Conservation (phyloP, 2,797 vertebrate genomes). For the Ptychadena robeensis region DNA sequence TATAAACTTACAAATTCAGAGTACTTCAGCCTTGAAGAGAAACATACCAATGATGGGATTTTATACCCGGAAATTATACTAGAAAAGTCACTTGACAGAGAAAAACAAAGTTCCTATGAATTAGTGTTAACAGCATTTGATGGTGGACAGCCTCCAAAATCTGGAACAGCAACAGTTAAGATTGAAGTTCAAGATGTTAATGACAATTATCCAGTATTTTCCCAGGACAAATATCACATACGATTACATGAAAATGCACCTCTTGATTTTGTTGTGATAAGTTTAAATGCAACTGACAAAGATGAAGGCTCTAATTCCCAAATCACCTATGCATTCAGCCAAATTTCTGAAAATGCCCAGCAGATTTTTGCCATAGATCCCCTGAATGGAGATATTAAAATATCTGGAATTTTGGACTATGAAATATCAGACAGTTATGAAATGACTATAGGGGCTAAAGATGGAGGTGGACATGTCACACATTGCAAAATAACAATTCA, state of each 20-base stretch:
- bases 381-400: constrained; percentile 66
- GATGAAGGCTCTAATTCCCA: constrained; percentile 54
- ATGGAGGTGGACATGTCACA: constrained; percentile 71
- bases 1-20: constrained; percentile 70
- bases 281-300: constrained; percentile 63
- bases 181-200: constrained; percentile 78
- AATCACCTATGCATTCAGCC: constrained; percentile 52
- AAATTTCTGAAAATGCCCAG: constrained; percentile 37
- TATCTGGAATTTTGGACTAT: constrained; percentile 66
- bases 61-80: constrained; percentile 71
- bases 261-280: constrained; percentile 65
- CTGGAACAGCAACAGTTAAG: constrained; percentile 71
- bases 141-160: constrained; percentile 74
- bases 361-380: constrained; percentile 63
- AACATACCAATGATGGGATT: constrained; percentile 70
- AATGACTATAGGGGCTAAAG: constrained; percentile 76
- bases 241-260: constrained; percentile 75
- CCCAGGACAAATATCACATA: constrained; percentile 70
- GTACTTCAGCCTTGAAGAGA: constrained; percentile 69
- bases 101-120: constrained; percentile 66
- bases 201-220: constrained; percentile 76
- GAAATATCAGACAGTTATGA: constrained; percentile 72
- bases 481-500: constrained; percentile 75
- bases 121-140: constrained; percentile 72
- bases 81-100: constrained; percentile 72